Percentiles rank a stretch among this genome's conserved stretches.
These are phyloP conservation scores for Lasius platythorax DNA, from an alignment of 2,888 invertebrate species.

Conservation along the genomic window DNA sequence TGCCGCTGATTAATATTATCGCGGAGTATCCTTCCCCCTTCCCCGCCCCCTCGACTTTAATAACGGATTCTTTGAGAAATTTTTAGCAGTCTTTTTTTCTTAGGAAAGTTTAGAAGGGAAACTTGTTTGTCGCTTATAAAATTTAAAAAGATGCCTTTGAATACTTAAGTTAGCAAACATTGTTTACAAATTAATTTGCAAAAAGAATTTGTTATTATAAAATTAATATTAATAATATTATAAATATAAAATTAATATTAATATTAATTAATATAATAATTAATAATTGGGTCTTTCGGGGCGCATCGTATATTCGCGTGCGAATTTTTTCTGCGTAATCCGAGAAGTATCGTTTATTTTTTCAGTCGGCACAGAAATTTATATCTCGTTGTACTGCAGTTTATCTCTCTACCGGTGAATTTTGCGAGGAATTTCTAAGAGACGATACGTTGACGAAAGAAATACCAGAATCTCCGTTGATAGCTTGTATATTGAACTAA, in stretches of 20 bases:
- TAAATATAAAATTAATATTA: too few species aligned
- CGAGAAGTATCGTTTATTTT: constrained; percentile 57
- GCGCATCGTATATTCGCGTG: not conserved
- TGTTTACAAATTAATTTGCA: not conserved
- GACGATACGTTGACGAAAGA: not conserved
- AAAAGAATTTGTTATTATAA: not conserved
- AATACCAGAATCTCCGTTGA: not conserved
- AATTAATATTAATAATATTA: not conserved
- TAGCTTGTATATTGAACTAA: not conserved
- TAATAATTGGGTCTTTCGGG: not conserved
- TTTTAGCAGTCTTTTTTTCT: not conserved
- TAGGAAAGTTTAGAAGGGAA: not conserved
- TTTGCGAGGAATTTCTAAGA: constrained; percentile 29
- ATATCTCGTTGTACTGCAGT: constrained; percentile 39
- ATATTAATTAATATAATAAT: too few species aligned
- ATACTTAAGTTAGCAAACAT: not conserved
- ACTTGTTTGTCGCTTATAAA: not conserved
- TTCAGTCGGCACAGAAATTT: constrained; percentile 59
- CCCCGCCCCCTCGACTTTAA: not conserved
- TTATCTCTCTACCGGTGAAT: constrained; percentile 60
- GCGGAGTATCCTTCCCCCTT: too few species aligned
- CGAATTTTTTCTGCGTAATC: constrained; percentile 24
- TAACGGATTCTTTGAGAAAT: not conserved
- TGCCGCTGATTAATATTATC: not conserved
- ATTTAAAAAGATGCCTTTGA: not conserved